Base-by-base conservation (phyloP, 2,888 invertebrate genomes). In the Philhelius pedissequus region DNA sequence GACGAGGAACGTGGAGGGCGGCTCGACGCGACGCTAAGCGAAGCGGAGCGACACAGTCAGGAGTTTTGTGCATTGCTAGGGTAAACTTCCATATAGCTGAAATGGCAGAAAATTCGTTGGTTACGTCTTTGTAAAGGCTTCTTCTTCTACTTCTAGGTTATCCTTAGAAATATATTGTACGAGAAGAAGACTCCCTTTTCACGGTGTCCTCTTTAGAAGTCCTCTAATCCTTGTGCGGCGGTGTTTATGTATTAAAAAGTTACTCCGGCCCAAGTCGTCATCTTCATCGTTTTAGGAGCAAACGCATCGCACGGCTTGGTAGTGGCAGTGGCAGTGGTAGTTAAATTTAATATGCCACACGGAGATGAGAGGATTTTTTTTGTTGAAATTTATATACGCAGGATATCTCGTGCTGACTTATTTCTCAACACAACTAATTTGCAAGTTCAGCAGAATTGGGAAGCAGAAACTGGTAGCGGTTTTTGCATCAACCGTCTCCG, bases 241-340 rank as follows among this genome's bases (percentile, higher is more conserved):
- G 79, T 84, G 79, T 84, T 84, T 84, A 84, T 84, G 80, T 71
- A 84, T 84, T 84, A 84, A 84, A 84, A 84, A 84, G 84, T 84
- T 84, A 84, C 84, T 84, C 84, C 84, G 38, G 79, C 52, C 73
- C 18, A 40, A 64, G 69, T 74, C 74, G 74, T 79, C 64, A 48
- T 76, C 64, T 25, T 64, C 58, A 32, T 74, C 68, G 76, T 82
- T 82, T 32, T 56, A 35, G 56, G 2, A 54, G 54, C 32, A 20
- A 50, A n/a, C n/a, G n/a, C n/a, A n/a, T n/a, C 27, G 25, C 50
- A 50, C 30, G 30, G 32, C n/a, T n/a, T n/a, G n/a, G n/a, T n/a
- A n/a, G n/a, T n/a, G n/a, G n/a, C n/a, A n/a, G 13, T 20, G 62
- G 45, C 38, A 70, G 60, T 60, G 22, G 60, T 75, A 80, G 84